Percentiles rank a stretch among this genome's conserved stretches.
Evolutionary conservation across 2,113 vertebrate genomes (phyloP).

Genomic region (Redunca redunca): DNA sequence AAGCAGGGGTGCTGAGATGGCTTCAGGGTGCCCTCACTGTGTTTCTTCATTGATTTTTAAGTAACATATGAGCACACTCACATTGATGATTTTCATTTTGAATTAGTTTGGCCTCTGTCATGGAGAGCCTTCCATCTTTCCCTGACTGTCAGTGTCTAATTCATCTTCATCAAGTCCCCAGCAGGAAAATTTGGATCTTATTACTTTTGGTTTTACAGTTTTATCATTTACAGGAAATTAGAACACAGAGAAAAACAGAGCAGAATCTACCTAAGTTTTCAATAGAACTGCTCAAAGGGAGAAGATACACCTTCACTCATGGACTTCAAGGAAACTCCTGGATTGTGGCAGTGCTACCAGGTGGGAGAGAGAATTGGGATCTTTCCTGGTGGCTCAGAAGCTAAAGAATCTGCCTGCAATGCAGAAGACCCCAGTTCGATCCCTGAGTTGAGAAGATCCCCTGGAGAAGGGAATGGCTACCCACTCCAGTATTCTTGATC

Average conservation of each 20-base stretch:
- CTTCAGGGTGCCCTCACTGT: constrained; percentile 53
- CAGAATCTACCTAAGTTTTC: background rate
- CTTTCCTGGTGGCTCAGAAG: background rate
- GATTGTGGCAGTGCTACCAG: background rate
- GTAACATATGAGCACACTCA: constrained; percentile 49
- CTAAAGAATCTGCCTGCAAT: background rate
- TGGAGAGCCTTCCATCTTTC: constrained; percentile 33
- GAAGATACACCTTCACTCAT: background rate
- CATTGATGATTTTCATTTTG: constrained; percentile 52
- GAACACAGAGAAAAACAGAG: constrained; percentile 3
- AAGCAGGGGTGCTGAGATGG: constrained; percentile 12
- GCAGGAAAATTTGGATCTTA: constrained; percentile 50
- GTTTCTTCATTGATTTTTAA: constrained; percentile 65
- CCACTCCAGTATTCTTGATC: background rate
- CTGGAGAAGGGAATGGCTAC: background rate
- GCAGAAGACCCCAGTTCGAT: background rate
- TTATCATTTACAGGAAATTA: constrained; percentile 48
- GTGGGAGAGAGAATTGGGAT: background rate
- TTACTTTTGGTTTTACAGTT: constrained; percentile 60
- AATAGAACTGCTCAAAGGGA: background rate
- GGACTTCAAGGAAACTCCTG: background rate
- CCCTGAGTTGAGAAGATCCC: background rate
- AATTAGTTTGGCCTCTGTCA: constrained; percentile 61
- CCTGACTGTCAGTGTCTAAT: constrained; percentile 37
- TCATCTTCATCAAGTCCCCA: constrained; percentile 55